A percentile compares a stretch with the other conserved stretches of the same genome.
phyloP scores from a whole-genome alignment of 2,888 invertebrate genomes.

The Sarcophaga variegata region DNA sequence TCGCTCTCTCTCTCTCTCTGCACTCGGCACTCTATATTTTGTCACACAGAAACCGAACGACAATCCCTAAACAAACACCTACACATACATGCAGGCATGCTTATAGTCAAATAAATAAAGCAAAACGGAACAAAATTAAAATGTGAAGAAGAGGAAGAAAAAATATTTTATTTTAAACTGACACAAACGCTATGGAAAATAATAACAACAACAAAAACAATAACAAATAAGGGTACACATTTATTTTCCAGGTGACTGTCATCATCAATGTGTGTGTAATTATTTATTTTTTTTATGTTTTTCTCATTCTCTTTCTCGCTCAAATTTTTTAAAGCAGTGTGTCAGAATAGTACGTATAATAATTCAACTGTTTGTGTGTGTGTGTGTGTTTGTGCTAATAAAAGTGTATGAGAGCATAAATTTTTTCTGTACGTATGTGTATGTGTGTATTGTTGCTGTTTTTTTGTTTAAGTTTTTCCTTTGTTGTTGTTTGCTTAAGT shows the following conservation, averaged over 20 bases:
- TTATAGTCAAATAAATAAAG: no score
- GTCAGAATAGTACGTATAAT: background rate
- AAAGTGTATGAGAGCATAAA: background rate
- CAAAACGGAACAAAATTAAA: no score
- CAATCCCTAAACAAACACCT: no score
- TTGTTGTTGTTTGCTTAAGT: background rate
- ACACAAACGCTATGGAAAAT: background rate
- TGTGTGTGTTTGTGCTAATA: background rate
- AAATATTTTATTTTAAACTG: background rate
- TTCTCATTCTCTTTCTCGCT: background rate
- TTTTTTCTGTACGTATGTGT: background rate
- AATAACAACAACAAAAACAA: constrained; percentile 3
- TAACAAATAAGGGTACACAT: background rate
- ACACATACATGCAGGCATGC: no score
- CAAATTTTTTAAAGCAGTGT: background rate
- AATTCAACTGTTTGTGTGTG: background rate
- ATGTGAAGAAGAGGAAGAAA: no score
- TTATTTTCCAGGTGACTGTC: constrained; percentile 25
- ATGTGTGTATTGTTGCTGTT: background rate
- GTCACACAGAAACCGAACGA: no score
- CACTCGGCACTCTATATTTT: background rate
- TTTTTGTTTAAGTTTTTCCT: background rate
- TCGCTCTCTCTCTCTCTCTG: background rate
- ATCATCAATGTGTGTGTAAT: constrained; percentile 8
- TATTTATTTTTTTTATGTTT: background rate